Evolutionary conservation across 2,113 vertebrate species (phyloP), one percentile per base, ranked within the genome.

Genomic region (Tupaia chinensis): DNA sequence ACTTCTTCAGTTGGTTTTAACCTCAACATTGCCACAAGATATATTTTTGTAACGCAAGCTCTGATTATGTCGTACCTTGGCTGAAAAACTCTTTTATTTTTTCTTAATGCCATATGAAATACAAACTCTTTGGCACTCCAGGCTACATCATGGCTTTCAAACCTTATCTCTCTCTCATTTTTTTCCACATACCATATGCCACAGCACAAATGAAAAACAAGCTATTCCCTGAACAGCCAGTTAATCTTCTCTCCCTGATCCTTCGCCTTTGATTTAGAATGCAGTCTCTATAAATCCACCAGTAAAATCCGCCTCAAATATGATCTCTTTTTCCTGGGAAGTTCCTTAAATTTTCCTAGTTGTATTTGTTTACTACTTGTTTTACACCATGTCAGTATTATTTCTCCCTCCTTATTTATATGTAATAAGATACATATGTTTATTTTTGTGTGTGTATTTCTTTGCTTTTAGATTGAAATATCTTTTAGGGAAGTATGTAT

Each of bases 191-290:
- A 93, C 82, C 76, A 85, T 94, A 92, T 93, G 93, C 34, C 74
- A 44, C 44, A 74, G 44, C 44, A 78, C 78, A 94, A 92, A 96
- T 94, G 81, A 85, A 88, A 97, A 95, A 87, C 63, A 95, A 77
- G 68, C 63, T 74, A 32, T 82, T 95, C 63, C 93, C 65, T 88
- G 77, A 96, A 87, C 56, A 87, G 79, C 78, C 73, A 85, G 77
- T 91, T 92, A 94, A 96, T 96, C 84, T 63, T 91, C 32, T 72
- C 53, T 84, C 29, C 34, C 15, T 69, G 74, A 91, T 85, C 44
- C 54, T 87, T 78, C 70, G 54, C 70, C 85, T 96, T 96, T 96
- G 85, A 88, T 92, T 92, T 94, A 91, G 70, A 95, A 76, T 76
- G 56, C 34, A 66, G 19, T 72, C 60, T 86, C 32, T 68, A 63